A percentile compares a stretch with the other conserved stretches of the same genome.
Conservation (phyloP, 2,888 invertebrate genomes). For the Dicyrtoma fusca region DNA sequence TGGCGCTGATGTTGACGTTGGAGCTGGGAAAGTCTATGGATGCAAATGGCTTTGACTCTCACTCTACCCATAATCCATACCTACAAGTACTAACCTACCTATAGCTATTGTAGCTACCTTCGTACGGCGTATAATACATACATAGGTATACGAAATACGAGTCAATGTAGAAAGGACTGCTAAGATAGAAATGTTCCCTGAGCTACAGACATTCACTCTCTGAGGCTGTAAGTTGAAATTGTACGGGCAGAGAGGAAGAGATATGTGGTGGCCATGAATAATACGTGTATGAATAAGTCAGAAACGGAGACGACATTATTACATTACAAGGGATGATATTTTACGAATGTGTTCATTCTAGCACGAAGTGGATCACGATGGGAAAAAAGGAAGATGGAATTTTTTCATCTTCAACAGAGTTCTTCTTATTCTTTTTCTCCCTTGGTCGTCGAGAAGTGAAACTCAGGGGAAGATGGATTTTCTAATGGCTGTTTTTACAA, state of each 20-base stretch:
- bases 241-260: too few relatives aligned
- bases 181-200: too few relatives aligned
- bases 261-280: too few relatives aligned
- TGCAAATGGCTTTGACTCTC: too few relatives aligned
- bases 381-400: conserved; percentile 37
- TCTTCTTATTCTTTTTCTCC: background rate
- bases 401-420: conserved; percentile 20
- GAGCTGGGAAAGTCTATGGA: too few relatives aligned
- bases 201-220: too few relatives aligned
- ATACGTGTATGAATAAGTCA: conserved; percentile 35
- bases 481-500: conserved; percentile 33
- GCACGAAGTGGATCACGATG: conserved; percentile 23
- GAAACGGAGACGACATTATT: conserved; percentile 35
- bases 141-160: background rate
- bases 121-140: background rate
- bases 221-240: too few relatives aligned
- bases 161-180: too few relatives aligned
- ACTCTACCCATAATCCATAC: too few relatives aligned
- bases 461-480: conserved; percentile 37
- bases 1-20: too few relatives aligned
- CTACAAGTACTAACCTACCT: too few relatives aligned
- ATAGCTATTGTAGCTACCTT: too few relatives aligned
- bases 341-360: conserved; percentile 37
- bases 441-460: conserved; percentile 34
- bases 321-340: conserved; percentile 36